Conservation (phyloP, 2,888 invertebrate species). For the Melanophora roralis region DNA sequence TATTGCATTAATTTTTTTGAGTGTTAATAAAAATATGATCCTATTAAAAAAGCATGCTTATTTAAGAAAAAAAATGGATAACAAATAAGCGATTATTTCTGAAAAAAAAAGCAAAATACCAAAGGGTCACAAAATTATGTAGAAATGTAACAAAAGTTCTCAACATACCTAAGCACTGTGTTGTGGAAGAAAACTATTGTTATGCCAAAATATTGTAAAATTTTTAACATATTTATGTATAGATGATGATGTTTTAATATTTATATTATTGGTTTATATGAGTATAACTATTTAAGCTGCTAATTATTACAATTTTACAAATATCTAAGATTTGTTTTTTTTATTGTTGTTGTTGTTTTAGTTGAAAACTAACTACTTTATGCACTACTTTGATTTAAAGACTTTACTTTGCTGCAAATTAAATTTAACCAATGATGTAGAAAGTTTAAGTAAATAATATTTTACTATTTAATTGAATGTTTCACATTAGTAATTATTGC, state of each 20-base stretch:
- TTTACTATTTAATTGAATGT: too few species aligned
- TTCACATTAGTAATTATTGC: background rate
- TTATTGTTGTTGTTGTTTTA: background rate
- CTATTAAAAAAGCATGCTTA: conserved; percentile 33
- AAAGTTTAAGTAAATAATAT: background rate
- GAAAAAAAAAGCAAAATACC: background rate
- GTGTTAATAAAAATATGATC: too few species aligned
- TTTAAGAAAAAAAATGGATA: conserved; percentile 2
- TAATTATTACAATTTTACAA: conserved; percentile 4
- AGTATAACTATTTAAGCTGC: conserved; percentile 14
- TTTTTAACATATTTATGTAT: conserved; percentile 44
- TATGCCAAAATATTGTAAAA: conserved; percentile 38
- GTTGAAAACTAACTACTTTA: conserved; percentile 28
- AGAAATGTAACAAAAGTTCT: conserved; percentile 42
- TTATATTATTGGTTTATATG: conserved; percentile 22
- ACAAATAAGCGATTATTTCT: background rate
- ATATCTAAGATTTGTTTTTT: background rate
- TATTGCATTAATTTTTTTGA: too few species aligned
- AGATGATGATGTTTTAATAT: conserved; percentile 20
- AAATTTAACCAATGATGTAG: background rate
- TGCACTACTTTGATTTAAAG: conserved; percentile 9
- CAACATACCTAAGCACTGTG: conserved; percentile 60
- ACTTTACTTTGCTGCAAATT: background rate
- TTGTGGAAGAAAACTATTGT: conserved; percentile 46
- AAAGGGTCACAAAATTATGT: conserved; percentile 2